Conservation (phyloP, 2,797 vertebrate genomes). For the Philypnodon macrostomus region DNA sequence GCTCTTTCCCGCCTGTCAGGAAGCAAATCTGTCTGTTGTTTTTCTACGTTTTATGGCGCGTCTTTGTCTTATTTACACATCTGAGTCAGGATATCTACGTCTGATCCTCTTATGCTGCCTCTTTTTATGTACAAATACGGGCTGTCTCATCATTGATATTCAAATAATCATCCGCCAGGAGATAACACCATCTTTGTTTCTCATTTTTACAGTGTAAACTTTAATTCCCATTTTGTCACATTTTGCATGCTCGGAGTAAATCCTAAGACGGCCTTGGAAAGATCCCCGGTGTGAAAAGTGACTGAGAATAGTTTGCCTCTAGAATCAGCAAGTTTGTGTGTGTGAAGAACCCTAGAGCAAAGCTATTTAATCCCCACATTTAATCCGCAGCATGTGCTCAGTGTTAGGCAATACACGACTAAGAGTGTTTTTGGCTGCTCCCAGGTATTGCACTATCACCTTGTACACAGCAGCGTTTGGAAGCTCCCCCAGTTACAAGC, state of each 20-base stretch:
- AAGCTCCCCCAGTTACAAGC: constrained; percentile 14
- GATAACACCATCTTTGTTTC: constrained; percentile 40
- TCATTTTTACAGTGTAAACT: constrained; percentile 39
- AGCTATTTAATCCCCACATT: constrained; percentile 45
- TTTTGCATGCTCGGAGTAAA: constrained; percentile 43
- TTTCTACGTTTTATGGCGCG: not conserved
- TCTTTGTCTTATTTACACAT: constrained; percentile 46
- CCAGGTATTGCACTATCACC: constrained; percentile 11
- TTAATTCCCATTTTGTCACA: constrained; percentile 39
- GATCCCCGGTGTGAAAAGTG: constrained; percentile 3
- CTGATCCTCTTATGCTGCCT: constrained; percentile 19
- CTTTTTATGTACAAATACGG: constrained; percentile 33
- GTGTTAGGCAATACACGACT: constrained; percentile 33
- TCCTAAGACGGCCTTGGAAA: constrained; percentile 16
- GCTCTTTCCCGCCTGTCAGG: constrained; percentile 4
- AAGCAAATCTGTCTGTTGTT: constrained; percentile 23
- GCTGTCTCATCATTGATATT: constrained; percentile 45
- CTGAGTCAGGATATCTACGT: constrained; percentile 27
- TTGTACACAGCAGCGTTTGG: not conserved
- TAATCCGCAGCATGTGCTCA: constrained; percentile 37
- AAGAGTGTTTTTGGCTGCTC: constrained; percentile 11
- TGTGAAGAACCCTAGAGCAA: constrained; percentile 37
- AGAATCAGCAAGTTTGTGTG: constrained; percentile 30
- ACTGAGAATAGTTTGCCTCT: constrained; percentile 20
- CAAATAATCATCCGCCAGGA: constrained; percentile 35